Percentiles rank a stretch among this genome's conserved stretches.
phyloP scores from a whole-genome alignment of 1,140 invertebrate genomes.

The Listronotus oregonensis region DNA sequence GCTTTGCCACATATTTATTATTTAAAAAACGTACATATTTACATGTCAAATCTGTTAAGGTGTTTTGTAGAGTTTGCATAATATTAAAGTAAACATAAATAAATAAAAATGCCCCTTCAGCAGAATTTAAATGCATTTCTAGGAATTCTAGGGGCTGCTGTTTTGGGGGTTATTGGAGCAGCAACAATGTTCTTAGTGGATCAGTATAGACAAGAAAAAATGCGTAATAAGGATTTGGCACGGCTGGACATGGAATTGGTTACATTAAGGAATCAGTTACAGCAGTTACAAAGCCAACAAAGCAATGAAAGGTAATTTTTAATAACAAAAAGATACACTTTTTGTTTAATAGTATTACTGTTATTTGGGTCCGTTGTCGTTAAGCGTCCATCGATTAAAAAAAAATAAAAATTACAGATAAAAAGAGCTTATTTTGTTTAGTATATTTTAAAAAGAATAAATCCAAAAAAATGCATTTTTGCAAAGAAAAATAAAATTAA shows the following conservation, averaged over 20 bases:
- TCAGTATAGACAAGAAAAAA: conserved; percentile 64
- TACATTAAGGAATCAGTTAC: conserved; percentile 60
- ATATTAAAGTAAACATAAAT: background rate
- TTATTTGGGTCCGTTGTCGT: no score
- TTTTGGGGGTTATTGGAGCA: conserved; percentile 66
- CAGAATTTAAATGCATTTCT: conserved; percentile 45
- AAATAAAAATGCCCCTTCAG: conserved; percentile 36
- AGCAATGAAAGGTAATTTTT: conserved; percentile 21
- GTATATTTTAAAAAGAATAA: no score
- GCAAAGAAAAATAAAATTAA: no score
- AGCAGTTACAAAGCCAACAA: conserved; percentile 54
- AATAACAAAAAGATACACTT: no score
- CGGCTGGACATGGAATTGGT: conserved; percentile 60
- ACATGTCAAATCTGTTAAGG: background rate
- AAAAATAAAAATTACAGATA: no score
- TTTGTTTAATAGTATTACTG: no score
- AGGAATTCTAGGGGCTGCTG: conserved; percentile 59
- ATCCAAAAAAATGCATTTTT: no score
- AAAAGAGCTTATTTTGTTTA: no score
- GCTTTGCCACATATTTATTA: no score
- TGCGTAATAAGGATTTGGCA: conserved; percentile 61
- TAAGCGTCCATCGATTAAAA: no score
- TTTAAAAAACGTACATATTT: background rate
- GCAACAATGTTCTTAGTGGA: conserved; percentile 67
- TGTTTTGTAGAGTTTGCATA: background rate